Base-by-base conservation (phyloP, 1,140 invertebrate genomes). In the Drosophila aff. region DNA sequence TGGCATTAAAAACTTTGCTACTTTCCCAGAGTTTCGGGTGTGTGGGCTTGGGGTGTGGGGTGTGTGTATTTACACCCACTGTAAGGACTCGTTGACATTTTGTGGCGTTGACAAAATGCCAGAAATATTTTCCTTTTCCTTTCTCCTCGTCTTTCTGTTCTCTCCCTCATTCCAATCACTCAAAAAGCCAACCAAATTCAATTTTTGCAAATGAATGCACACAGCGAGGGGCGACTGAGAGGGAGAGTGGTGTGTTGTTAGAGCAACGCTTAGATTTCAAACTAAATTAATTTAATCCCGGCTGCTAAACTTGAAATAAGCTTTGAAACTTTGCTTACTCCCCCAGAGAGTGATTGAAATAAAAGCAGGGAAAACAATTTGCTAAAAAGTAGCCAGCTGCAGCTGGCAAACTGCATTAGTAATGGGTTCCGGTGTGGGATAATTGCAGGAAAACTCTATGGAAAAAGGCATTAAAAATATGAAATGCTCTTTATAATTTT, bases 201-300 rank as follows among this genome's bases (percentile, higher is more conserved):
- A 86, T 87, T 86, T 87, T 82, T 80, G 84, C 83, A 76, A 83
- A 80, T 79, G 79, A 86, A 67, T 79, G 83, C 64, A 57, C 76
- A 79, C 76, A 76, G 62, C 49, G 43, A 50, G 62, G 13, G 33
- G 4, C 16, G 3, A 31, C 31, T n/a, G 31, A 23, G 31, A 3
- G 8, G 4, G 31, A 31, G 31, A 9, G 31, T 1, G 6, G 41
- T 11, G 33, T 38, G 47, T 41, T 40, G 71, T 58, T 31, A 46
- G 28, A 65, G 61, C 44, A 76, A 61, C 50, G 69, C 47, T 60
- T 55, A 18, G 59, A 71, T 69, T 76, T 81, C 64, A 60, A 71
- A 82, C 59, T 64, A 55, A 78, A 47, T 79, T 82, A 62, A 78
- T 53, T 55, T 49, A 50, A 60, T 46, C 66, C 40, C 50, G 59